Percentiles rank a stretch among this genome's conserved stretches.
These are phyloP conservation scores for Gortyna flavago DNA, from an alignment of 2,888 invertebrate species.

Conservation along the genomic window DNA sequence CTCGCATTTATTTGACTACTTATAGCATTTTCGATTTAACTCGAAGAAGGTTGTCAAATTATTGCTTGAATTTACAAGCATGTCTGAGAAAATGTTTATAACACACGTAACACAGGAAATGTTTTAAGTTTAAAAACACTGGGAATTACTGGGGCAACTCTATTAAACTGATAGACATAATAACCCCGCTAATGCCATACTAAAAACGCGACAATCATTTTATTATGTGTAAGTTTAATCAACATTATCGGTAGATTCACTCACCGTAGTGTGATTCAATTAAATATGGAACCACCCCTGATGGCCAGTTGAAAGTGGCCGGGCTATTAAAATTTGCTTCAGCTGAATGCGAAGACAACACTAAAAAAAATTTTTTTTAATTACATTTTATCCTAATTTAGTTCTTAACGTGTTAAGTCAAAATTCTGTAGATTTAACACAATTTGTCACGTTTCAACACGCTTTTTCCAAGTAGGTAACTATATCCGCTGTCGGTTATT, in stretches of 20 bases:
- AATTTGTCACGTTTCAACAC: neutral
- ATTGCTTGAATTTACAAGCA: neutral
- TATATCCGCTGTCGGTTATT: neutral
- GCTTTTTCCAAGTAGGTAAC: neutral
- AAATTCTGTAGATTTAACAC: neutral
- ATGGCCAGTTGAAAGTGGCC: conserved; percentile 59
- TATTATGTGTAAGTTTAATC: no score
- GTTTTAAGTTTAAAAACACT: neutral
- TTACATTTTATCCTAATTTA: no score
- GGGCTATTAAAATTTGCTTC: neutral
- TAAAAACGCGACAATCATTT: neutral
- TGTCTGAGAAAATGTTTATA: neutral
- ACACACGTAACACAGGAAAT: neutral
- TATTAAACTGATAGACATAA: neutral
- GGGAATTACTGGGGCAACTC: neutral
- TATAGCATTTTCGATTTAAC: no score
- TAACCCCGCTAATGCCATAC: neutral
- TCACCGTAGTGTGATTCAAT: conserved; percentile 71
- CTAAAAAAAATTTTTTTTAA: no score
- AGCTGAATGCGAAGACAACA: neutral
- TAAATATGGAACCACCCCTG: conserved; percentile 70
- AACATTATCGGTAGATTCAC: neutral
- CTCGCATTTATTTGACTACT: no score
- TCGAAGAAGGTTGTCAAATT: neutral
- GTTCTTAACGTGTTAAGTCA: neutral